These are phyloP conservation scores for Hyalella azteca DNA, from an alignment of 2,888 invertebrate genomes.

Conservation along the genomic window DNA sequence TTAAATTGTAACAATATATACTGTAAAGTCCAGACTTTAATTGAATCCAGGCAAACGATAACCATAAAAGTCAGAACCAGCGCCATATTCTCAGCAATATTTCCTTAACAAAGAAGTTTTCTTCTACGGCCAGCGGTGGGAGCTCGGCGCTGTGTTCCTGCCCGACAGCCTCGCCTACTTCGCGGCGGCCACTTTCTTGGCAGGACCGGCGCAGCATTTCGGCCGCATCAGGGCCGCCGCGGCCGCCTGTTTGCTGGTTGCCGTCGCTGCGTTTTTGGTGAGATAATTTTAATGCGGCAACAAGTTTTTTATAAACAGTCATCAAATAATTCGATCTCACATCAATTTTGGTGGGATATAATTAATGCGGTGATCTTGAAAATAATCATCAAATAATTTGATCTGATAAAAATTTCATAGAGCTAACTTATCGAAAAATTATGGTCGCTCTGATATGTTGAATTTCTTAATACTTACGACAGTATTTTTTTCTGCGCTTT, in stretches of 20 bases:
- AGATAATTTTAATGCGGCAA: slow-evolving; percentile 59
- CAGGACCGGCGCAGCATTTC: slow-evolving; percentile 70
- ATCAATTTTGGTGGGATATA: too few relatives aligned
- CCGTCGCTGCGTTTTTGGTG: slow-evolving; percentile 71
- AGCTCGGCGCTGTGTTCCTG: slow-evolving; percentile 80
- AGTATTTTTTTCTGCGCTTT: too few relatives aligned
- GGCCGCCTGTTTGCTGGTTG: slow-evolving; percentile 71
- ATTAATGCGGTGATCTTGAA: too few relatives aligned
- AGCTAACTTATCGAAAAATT: too few relatives aligned
- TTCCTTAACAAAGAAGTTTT: neutral
- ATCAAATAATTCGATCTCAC: too few relatives aligned
- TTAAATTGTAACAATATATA: too few relatives aligned
- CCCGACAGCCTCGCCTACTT: slow-evolving; percentile 85
- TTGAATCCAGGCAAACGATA: neutral
- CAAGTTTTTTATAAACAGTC: neutral
- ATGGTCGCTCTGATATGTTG: too few relatives aligned
- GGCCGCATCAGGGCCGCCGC: slow-evolving; percentile 73
- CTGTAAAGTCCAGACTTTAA: too few relatives aligned
- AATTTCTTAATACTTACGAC: too few relatives aligned
- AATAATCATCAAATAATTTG: too few relatives aligned
- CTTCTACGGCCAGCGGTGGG: slow-evolving; percentile 70
- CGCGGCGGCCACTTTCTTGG: slow-evolving; percentile 80
- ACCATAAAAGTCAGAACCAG: neutral
- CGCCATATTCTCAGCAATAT: neutral
- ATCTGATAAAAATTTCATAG: too few relatives aligned